Base-by-base conservation (phyloP, 2,888 invertebrate genomes). In the Pristionchus japonicus region DNA sequence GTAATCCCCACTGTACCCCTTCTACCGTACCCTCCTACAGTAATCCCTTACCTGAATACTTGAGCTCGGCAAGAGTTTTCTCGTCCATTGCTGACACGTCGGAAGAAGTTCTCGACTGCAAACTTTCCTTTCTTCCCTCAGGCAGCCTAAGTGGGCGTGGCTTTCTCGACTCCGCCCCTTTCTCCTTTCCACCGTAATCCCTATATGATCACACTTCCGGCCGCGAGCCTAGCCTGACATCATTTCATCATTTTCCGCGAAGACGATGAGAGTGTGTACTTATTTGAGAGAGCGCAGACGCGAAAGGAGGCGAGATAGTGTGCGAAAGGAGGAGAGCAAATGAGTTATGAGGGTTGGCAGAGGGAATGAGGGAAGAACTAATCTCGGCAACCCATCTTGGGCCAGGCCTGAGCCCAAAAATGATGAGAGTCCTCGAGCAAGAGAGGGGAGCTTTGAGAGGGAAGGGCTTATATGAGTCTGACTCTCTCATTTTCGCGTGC, bases 321-420 rank as follows among this genome's bases (percentile, higher is more conserved):
- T 34, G 82, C 43, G 23, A 52, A 83, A 7, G 34, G 52, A 27
- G n/a, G 85, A 85, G 64, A 85, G 52, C 43, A 64, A 64, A 64
- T 49, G 52, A 52, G 64, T 47, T 49, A 85, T 47, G 52, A 57
- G 52, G 82, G 23, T 34, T 52, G 82, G 47, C 4, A 20, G 1
- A 34, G 23, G 49, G 31, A 52, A 43, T 11, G 82, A 43, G 23
- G 82, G 82, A 83, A 57, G 82, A 57, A 83, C 43, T 77, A 77
- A 77, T 77, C 77, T 77, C 77, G 77, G 47, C 77, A 77, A 77
- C 77, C 77, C 77, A 77, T 77, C 77, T 77, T 77, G 43, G 64
- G 34, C 64, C 3, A 7, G 64, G 61, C n/a, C 23, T 3, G 40
- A n/a, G 40, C 74, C 77, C 43, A 77, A 77, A 77, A 77, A 77